Conservation (phyloP, 2,113 vertebrate species). For the Steatornis caripensis region DNA sequence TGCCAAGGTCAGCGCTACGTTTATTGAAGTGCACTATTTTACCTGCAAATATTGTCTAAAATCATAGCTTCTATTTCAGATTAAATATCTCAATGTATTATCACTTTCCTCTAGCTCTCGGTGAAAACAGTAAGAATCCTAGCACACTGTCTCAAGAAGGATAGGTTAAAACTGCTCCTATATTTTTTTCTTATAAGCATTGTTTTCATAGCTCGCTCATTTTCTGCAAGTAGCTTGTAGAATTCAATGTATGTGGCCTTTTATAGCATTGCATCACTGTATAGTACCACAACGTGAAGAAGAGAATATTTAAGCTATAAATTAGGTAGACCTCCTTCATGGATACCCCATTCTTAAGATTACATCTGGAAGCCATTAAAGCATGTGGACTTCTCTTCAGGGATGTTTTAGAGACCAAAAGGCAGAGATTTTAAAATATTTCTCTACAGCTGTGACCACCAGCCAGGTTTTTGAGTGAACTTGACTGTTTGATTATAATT, state of each 20-base stretch:
- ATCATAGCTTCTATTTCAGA: background rate
- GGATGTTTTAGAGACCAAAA: background rate
- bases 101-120: background rate
- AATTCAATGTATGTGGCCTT: background rate
- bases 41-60: background rate
- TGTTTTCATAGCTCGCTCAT: background rate
- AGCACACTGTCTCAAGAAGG: background rate
- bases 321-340: background rate
- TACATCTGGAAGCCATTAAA: background rate
- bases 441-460: background rate
- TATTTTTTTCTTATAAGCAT: background rate
- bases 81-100: background rate
- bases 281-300: background rate
- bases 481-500: background rate
- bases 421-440: background rate
- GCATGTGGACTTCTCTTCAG: background rate
- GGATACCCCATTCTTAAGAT: background rate
- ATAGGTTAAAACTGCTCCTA: background rate
- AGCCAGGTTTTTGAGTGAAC: background rate
- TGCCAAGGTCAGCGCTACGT: background rate
- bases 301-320: background rate
- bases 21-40: background rate
- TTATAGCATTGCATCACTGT: background rate
- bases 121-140: background rate
- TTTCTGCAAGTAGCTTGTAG: background rate